Evolutionary conservation across 2,797 vertebrate species (phyloP).

Genomic region (Amblyraja radiata): DNA sequence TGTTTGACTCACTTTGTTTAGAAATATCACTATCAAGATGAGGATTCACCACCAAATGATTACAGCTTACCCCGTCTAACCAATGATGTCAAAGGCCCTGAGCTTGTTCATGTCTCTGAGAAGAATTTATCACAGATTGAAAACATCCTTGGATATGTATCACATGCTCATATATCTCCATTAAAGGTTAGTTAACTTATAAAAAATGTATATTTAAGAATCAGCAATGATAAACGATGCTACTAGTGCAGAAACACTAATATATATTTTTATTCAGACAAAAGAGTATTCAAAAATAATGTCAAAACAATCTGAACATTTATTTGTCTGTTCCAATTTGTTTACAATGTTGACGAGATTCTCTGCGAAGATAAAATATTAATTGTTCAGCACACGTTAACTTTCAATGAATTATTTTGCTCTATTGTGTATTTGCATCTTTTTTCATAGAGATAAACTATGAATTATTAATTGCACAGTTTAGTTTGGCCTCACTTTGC

Average conservation of each 20-base stretch:
- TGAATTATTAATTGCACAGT: background rate
- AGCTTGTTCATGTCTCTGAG: slow-evolving; percentile 90
- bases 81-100: slow-evolving; percentile 78
- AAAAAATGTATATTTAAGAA: background rate
- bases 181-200: slow-evolving; percentile 72
- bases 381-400: background rate
- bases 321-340: background rate
- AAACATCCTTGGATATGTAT: slow-evolving; percentile 91
- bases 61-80: slow-evolving; percentile 83
- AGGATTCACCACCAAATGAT: slow-evolving; percentile 75
- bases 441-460: background rate
- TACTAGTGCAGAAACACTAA: background rate
- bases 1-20: slow-evolving; percentile 40
- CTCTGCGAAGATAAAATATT: background rate
- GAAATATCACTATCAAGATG: slow-evolving; percentile 93
- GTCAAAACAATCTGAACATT: background rate
- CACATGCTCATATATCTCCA: slow-evolving; percentile 91
- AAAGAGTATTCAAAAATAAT: background rate
- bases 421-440: background rate
- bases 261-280: background rate
- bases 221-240: background rate
- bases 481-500: background rate
- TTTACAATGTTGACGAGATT: background rate
- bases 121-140: slow-evolving; percentile 95
- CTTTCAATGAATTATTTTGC: background rate